Evolutionary conservation across 2,888 invertebrate genomes (phyloP), one percentile per base, ranked within the genome.

Genomic region (Dusona sp.): DNA sequence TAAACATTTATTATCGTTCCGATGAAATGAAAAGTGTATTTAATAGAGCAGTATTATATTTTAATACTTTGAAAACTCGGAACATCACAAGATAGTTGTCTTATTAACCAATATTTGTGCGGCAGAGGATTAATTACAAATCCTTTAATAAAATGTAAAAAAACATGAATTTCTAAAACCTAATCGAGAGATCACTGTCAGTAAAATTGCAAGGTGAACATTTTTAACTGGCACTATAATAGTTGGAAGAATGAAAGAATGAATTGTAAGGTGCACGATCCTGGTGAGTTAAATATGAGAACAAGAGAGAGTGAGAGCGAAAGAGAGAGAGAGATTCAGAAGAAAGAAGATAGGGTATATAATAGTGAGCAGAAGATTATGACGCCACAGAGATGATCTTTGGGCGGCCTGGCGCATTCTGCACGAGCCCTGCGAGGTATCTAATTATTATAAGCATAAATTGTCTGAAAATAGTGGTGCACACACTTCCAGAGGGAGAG

Each of bases 391-490:
- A 82, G 74, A 82, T 61, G 84, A 80, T 74, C 67, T 81, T 73
- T 73, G 80, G 80, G 73, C 78, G 65, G 80, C 72, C 83, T 38
- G 72, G 72, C 81, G 77, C 78, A 85, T 78, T 81, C 81, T 74
- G 79, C 75, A 73, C 80, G 77, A 84, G 86, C 83, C 75, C 75
- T 77, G 80, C 86, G 57, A 84, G 84, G 80, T 86, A 86, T 86
- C 86, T 86, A 84, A 86, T 86, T 84, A 86, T 86, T 86, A 73
- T 68, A 79, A 86, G 84, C 86, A 86, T 84, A 86, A 86, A 86
- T 84, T 86, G 80, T 78, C 86, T 81, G 84, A 84, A 84, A 86
- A 79, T 86, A 83, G 79, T 79, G 54, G 78, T 68, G 82, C 79
- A 54, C 33, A 65, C 79, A 68, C 51, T 65, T 65, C 19, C 61